Evolutionary conservation across 2,113 vertebrate species (phyloP), one percentile per base, ranked within the genome.

Genomic region (Nyctibius bracteatus): DNA sequence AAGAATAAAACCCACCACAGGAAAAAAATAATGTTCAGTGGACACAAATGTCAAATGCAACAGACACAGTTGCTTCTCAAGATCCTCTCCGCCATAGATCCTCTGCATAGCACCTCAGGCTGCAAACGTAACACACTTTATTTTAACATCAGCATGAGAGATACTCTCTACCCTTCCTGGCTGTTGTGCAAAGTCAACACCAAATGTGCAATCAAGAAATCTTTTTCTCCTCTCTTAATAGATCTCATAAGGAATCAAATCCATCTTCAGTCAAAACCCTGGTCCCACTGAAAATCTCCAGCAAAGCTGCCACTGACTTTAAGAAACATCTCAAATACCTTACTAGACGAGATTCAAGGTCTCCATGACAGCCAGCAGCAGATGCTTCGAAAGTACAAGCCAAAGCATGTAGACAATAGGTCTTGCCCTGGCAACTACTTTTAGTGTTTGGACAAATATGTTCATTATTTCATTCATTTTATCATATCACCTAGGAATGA

Each of bases 291-390:
- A 84, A 83, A 81, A 74, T 25, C 44, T 68, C 16, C 30, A 61
- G 11, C 18, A 62, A 92, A 78, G 43, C 25, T 63, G 16, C 8
- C 8, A 14, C 6, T 74, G 59, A 46, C 14, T 58, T 47, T n/a
- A 28, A 62, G 33, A 68, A 51, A 72, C 11, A 15, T 47, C 39
- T 27, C 19, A 28, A 84, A 23, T 16, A 35, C 12, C 12, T 44
- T 79, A 24, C 11, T 37, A 49, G 51, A 55, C 71, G 35, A 67
- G 52, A 58, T 55, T 65, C 22, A n/a, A 73, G 16, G 6, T 57
- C 49, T 70, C 20, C 4, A 5, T 24, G 28, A 44, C 30, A 80
- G n/a, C 15, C 47, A 39, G 22, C 0, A 0, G 44, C 52, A 74
- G 33, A 8, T 41, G 14, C 13, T 46, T 68, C 35, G 27, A 63